Evolutionary conservation across 2,797 vertebrate genomes (phyloP).

Genomic region (Micrastur ruficollis): DNA sequence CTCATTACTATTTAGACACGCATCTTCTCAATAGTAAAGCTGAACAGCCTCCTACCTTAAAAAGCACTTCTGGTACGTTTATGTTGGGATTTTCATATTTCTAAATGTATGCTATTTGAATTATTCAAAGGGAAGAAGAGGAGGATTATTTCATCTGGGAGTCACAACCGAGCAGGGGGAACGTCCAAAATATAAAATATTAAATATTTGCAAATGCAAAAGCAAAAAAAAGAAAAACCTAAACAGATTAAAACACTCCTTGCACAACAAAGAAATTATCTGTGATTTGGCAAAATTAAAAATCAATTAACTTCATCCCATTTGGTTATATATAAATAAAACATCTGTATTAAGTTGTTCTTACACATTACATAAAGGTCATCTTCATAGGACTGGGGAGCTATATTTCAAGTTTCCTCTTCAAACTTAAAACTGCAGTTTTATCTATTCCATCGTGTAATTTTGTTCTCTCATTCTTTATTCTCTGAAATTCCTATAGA

Average conservation of each 20-base stretch:
- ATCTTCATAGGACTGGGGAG: slow-evolving; percentile 23
- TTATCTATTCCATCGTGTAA: neutral
- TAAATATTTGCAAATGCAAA: slow-evolving; percentile 58
- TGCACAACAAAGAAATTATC: slow-evolving; percentile 21
- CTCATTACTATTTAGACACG: neutral
- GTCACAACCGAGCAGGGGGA: slow-evolving; percentile 68
- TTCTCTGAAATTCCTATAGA: neutral
- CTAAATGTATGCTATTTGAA: slow-evolving; percentile 58
- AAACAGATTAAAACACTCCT: neutral
- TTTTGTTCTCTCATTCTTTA: neutral
- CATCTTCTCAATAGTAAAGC: neutral
- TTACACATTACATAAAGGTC: slow-evolving; percentile 5
- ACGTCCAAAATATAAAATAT: slow-evolving; percentile 77
- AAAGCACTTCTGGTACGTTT: slow-evolving; percentile 44
- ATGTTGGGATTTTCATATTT: slow-evolving; percentile 34
- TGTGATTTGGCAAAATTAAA: slow-evolving; percentile 32
- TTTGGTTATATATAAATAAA: slow-evolving; percentile 38
- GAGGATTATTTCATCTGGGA: slow-evolving; percentile 73
- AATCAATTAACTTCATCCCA: slow-evolving; percentile 15
- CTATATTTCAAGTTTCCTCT: neutral
- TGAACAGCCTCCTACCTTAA: slow-evolving; percentile 27
- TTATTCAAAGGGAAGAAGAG: slow-evolving; percentile 74
- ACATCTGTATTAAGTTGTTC: slow-evolving; percentile 22
- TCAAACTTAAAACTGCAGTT: neutral
- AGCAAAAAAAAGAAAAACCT: neutral